A percentile compares a stretch with the other conserved stretches of the same genome.
Conservation (phyloP, 2,113 vertebrate genomes). For the Alethe diademata region DNA sequence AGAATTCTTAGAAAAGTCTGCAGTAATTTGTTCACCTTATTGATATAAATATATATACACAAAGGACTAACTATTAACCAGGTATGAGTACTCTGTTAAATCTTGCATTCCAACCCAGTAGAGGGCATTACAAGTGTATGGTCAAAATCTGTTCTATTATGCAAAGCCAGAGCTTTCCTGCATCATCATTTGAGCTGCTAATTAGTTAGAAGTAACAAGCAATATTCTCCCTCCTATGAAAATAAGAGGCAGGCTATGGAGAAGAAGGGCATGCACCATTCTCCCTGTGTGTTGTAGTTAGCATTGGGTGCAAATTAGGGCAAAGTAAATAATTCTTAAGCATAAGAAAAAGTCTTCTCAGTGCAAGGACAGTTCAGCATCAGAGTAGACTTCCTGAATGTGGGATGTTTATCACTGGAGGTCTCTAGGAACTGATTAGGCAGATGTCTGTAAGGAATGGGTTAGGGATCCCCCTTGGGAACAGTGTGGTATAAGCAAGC, state of each 20-base stretch:
- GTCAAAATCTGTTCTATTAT: not conserved
- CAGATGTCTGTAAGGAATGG: not conserved
- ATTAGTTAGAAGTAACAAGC: not conserved
- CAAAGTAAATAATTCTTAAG: not conserved
- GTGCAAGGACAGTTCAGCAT: not conserved
- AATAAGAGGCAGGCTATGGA: not conserved
- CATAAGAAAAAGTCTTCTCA: not conserved
- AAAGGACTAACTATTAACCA: not conserved
- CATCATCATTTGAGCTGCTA: not conserved
- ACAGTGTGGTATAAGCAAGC: not conserved
- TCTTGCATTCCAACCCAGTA: slow-evolving; percentile 11
- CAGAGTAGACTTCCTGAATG: not conserved
- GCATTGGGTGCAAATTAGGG: not conserved
- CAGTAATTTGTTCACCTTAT: not conserved
- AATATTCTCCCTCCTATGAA: not conserved
- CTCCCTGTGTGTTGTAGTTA: not conserved
- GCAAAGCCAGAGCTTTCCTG: not conserved
- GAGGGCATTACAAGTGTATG: slow-evolving; percentile 30
- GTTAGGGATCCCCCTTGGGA: not conserved
- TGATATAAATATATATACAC: not conserved
- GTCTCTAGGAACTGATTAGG: not conserved
- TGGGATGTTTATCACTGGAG: not conserved
- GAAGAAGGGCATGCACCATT: not conserved
- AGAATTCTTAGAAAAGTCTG: not conserved
- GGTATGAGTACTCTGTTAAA: not conserved